These are phyloP conservation scores for Euborellia annulipes DNA, from an alignment of 1,140 invertebrate genomes.

Conservation along the genomic window DNA sequence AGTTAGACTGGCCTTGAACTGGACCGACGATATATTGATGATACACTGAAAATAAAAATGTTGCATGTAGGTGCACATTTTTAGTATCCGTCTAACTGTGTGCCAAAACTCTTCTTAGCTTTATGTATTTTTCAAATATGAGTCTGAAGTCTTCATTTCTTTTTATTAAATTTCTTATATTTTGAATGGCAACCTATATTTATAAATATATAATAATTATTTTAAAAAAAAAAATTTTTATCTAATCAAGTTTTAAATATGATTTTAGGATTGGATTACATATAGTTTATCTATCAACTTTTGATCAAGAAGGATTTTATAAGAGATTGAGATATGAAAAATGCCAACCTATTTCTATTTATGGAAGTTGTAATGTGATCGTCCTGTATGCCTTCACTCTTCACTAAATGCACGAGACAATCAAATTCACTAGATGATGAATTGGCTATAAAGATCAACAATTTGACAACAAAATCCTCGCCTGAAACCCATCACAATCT, in stretches of 20 bases:
- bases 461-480: not conserved
- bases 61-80: too few species aligned
- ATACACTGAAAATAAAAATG: too few species aligned
- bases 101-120: too few species aligned
- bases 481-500: not conserved
- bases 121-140: too few species aligned
- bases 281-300: slow-evolving; percentile 54
- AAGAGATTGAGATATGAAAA: slow-evolving; percentile 50
- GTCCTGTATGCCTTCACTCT: slow-evolving; percentile 22
- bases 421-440: slow-evolving; percentile 10
- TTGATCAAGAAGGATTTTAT: slow-evolving; percentile 62
- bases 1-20: too few species aligned
- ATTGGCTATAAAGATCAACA: slow-evolving; percentile 6
- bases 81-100: too few species aligned
- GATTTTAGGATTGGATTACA: slow-evolving; percentile 33
- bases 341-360: slow-evolving; percentile 51
- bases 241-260: not conserved
- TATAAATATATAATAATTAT: too few species aligned
- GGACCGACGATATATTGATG: too few species aligned
- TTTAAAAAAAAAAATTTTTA: too few species aligned
- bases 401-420: slow-evolving; percentile 12
- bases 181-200: too few species aligned
- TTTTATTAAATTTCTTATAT: too few species aligned
- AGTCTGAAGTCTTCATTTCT: too few species aligned
- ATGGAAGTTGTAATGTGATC: slow-evolving; percentile 26